phyloP scores from a whole-genome alignment of 2,888 invertebrate genomes.

The Neoaliturus tenellus region DNA sequence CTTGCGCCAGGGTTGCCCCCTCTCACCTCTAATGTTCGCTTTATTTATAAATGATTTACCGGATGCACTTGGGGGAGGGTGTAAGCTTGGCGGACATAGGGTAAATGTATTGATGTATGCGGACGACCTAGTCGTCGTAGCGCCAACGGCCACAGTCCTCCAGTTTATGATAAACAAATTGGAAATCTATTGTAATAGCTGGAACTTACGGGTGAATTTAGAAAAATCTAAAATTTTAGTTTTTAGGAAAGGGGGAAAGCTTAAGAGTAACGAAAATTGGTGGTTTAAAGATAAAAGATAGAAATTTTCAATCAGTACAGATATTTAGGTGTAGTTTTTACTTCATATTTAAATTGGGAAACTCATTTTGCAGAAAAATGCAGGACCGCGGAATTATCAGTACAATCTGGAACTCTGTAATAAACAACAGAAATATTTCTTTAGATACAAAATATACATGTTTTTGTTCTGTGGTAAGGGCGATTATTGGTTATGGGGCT shows the following conservation, averaged over 20 bases:
- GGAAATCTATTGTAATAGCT: constrained; percentile 57
- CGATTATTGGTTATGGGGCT: constrained; percentile 50
- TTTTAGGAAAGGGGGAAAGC: constrained; percentile 53
- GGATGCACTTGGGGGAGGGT: constrained; percentile 43
- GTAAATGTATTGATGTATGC: constrained; percentile 60
- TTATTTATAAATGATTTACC: constrained; percentile 57
- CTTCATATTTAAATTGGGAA: neutral
- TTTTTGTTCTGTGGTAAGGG: constrained; percentile 45
- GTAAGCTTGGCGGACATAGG: constrained; percentile 44
- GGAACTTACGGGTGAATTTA: constrained; percentile 61
- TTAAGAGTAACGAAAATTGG: neutral
- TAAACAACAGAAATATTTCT: neutral
- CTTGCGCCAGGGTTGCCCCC: constrained; percentile 62
- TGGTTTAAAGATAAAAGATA: neutral
- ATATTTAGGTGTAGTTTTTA: constrained; percentile 36
- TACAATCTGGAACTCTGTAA: constrained; percentile 26
- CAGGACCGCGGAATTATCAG: neutral
- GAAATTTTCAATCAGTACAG: neutral
- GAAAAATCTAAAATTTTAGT: constrained; percentile 64
- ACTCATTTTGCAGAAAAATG: neutral
- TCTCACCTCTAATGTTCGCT: constrained; percentile 60
- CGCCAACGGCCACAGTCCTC: constrained; percentile 52
- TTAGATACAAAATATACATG: constrained; percentile 1
- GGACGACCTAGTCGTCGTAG: constrained; percentile 61
- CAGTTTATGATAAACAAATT: constrained; percentile 59